These are phyloP conservation scores for Malthinus seriepunctatus DNA, from an alignment of 2,888 invertebrate species.

Conservation along the genomic window DNA sequence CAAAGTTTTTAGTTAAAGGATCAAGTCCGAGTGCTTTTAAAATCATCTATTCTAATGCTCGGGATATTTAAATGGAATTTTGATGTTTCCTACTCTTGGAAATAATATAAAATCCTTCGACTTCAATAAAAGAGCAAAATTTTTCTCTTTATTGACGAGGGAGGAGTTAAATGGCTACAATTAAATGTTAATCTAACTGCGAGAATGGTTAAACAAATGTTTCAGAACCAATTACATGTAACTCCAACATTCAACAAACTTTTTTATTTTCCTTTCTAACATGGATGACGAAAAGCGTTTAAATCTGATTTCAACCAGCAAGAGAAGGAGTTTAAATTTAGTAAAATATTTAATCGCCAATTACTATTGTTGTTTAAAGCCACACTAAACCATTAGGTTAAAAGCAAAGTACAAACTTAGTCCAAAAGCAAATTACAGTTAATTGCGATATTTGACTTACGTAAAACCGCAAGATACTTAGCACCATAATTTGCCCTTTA, in stretches of 20 bases:
- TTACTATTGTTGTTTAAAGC: constrained; percentile 43
- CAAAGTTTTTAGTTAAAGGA: constrained; percentile 33
- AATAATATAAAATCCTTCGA: constrained; percentile 35
- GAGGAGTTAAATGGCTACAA: too few relatives aligned
- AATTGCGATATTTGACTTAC: constrained; percentile 48
- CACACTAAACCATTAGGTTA: constrained; percentile 45
- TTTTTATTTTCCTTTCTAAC: too few relatives aligned
- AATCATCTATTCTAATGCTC: constrained; percentile 46
- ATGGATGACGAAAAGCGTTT: too few relatives aligned
- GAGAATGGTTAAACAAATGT: too few relatives aligned
- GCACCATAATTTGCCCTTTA: constrained; percentile 32
- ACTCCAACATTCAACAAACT: too few relatives aligned
- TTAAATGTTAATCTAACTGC: too few relatives aligned
- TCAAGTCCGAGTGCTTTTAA: constrained; percentile 38
- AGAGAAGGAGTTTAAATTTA: constrained; percentile 31
- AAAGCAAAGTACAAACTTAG: constrained; percentile 19
- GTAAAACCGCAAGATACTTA: constrained; percentile 39
- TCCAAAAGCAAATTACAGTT: constrained; percentile 44
- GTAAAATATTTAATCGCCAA: constrained; percentile 43
- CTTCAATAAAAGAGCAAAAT: too few relatives aligned
- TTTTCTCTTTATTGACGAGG: too few relatives aligned
- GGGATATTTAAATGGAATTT: constrained; percentile 45
- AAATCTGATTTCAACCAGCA: too few relatives aligned
- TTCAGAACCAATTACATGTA: too few relatives aligned
- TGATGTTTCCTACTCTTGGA: constrained; percentile 41